A percentile compares a stretch with the other conserved stretches of the same genome.
These are phyloP conservation scores for Scelioninae gen. 1 DNA, from an alignment of 2,888 invertebrate genomes.

Conservation along the genomic window DNA sequence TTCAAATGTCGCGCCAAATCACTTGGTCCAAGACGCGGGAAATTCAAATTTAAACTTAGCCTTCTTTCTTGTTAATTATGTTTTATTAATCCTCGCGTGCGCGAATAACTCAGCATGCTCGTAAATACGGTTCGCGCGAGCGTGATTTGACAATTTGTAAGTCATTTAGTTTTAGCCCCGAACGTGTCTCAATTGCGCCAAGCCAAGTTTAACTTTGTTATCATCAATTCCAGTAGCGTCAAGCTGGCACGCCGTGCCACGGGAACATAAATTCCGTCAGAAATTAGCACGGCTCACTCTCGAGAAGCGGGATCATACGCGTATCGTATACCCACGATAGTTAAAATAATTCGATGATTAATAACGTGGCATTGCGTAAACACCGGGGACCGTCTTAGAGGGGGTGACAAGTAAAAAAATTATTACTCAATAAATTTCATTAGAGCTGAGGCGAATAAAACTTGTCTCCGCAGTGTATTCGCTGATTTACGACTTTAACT, in stretches of 20 bases:
- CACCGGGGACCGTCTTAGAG: slow-evolving; percentile 8
- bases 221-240: slow-evolving; percentile 71
- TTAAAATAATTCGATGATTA: slow-evolving; percentile 67
- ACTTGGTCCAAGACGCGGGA: slow-evolving; percentile 14
- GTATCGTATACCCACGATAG: slow-evolving; percentile 44
- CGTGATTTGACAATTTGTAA: slow-evolving; percentile 67
- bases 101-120: slow-evolving; percentile 49
- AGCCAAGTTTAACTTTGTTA: slow-evolving; percentile 71
- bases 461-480: slow-evolving; percentile 49
- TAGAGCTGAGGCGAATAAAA: slow-evolving; percentile 53
- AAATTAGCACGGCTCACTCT: slow-evolving; percentile 66
- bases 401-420: slow-evolving; percentile 39
- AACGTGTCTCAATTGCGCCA: slow-evolving; percentile 70
- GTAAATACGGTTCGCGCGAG: slow-evolving; percentile 55
- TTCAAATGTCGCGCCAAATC: slow-evolving; percentile 25
- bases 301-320: slow-evolving; percentile 54
- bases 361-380: slow-evolving; percentile 58
- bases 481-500: slow-evolving; percentile 55
- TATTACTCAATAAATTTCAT: slow-evolving; percentile 62
- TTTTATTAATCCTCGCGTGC: slow-evolving; percentile 42
- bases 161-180: slow-evolving; percentile 64
- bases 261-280: slow-evolving; percentile 67
- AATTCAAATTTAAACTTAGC: slow-evolving; percentile 43
- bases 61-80: slow-evolving; percentile 31
- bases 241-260: slow-evolving; percentile 64